These are phyloP conservation scores for Smittia sp. DNA, from an alignment of 2,888 invertebrate genomes.

Conservation along the genomic window DNA sequence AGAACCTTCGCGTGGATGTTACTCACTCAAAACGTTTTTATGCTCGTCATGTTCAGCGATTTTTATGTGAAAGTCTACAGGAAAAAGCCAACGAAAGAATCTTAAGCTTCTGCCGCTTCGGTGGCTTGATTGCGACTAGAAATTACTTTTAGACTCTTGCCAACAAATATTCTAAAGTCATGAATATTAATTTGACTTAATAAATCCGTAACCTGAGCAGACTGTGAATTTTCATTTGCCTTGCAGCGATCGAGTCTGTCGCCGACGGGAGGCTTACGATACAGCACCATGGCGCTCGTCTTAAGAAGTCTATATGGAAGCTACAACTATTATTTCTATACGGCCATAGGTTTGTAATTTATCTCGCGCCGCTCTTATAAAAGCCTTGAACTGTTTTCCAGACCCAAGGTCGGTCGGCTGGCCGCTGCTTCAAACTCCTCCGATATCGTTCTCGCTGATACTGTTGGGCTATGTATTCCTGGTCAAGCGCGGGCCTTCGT, in stretches of 20 bases:
- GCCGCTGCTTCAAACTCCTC: background rate
- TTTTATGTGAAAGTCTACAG: conserved; percentile 2
- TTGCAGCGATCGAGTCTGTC: no score
- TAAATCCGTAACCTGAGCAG: no score
- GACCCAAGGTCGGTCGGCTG: background rate
- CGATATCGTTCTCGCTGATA: background rate
- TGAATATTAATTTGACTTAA: no score
- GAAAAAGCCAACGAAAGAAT: no score
- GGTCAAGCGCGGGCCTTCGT: conserved; percentile 10
- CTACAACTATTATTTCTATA: conserved; percentile 27
- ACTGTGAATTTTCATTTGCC: no score
- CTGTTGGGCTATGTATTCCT: conserved; percentile 17
- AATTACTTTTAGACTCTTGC: no score
- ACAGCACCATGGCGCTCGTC: conserved; percentile 18
- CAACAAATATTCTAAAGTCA: no score
- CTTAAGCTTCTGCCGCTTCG: no score
- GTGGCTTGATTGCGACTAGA: no score
- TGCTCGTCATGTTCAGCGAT: background rate
- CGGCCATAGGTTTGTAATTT: background rate
- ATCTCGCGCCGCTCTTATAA: background rate
- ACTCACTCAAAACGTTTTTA: conserved; percentile 11
- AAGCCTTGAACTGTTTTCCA: background rate
- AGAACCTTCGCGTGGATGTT: background rate
- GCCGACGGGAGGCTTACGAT: no score
- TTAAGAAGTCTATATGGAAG: background rate